Evolutionary conservation across 2,113 vertebrate species (phyloP).

Genomic region (Geococcyx californianus): DNA sequence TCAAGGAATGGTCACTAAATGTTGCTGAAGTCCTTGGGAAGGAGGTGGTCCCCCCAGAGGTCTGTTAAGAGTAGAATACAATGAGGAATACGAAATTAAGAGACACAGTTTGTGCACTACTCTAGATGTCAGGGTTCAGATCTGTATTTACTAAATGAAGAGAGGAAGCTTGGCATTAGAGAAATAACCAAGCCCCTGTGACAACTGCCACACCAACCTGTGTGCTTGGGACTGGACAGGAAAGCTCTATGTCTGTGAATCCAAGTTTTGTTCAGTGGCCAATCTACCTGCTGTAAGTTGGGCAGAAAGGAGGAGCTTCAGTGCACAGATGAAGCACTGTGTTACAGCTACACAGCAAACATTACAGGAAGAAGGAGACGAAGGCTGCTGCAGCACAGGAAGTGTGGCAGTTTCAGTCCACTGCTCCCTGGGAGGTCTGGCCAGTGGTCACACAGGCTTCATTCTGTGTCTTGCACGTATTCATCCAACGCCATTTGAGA

Average conservation of each 20-base stretch:
- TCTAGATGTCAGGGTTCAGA: background rate
- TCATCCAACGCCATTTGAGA: background rate
- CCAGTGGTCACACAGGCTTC: fast-evolving
- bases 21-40: background rate
- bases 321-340: background rate
- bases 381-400: background rate
- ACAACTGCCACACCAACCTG: background rate
- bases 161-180: background rate
- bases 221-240: background rate
- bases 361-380: background rate
- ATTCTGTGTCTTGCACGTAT: background rate
- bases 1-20: background rate
- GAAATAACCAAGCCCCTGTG: background rate
- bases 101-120: background rate
- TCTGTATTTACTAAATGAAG: background rate
- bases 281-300: background rate
- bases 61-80: background rate
- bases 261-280: background rate
- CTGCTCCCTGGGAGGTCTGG: background rate
- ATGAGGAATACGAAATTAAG: background rate
- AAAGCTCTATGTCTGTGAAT: background rate
- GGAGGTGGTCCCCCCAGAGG: background rate
- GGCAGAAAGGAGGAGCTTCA: background rate
- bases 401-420: background rate
- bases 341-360: background rate